Evolutionary conservation across 1,140 invertebrate genomes (phyloP).

Genomic region (Aphis gossypii): DNA sequence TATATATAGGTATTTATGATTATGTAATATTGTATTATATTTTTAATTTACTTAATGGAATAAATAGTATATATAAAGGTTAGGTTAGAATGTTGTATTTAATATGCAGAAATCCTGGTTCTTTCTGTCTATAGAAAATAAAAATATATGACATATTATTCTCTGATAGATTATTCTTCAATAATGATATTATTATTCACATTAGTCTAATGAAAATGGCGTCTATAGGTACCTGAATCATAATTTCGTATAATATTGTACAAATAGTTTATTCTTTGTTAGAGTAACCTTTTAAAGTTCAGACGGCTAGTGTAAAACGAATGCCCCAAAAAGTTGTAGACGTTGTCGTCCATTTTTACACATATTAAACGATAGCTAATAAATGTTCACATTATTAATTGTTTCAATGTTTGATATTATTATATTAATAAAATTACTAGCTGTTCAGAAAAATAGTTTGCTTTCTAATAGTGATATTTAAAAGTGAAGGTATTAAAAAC

Average conservation of each 20-base stretch:
- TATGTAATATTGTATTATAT: background rate
- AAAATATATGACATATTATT: background rate
- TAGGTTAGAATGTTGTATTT: background rate
- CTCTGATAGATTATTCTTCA: background rate
- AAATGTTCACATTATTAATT: background rate
- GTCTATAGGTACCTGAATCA: background rate
- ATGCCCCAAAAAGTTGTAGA: background rate
- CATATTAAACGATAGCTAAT: background rate
- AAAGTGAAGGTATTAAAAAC: background rate
- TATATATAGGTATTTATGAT: background rate
- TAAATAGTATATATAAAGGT: background rate
- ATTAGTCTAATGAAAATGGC: background rate
- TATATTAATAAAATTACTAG: background rate
- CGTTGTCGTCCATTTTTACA: background rate
- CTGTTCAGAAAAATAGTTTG: background rate
- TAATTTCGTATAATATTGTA: background rate
- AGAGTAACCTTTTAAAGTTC: background rate
- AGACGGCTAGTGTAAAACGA: background rate
- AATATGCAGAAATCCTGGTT: background rate
- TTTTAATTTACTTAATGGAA: constrained; percentile 19
- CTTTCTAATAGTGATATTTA: background rate
- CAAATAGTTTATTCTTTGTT: background rate
- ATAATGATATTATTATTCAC: background rate
- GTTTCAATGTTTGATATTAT: background rate
- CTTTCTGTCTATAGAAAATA: background rate